A percentile compares a stretch with the other conserved stretches of the same genome.
These are phyloP conservation scores for Zeugodacus cucurbitae DNA, from an alignment of 1,140 invertebrate species.

Conservation along the genomic window DNA sequence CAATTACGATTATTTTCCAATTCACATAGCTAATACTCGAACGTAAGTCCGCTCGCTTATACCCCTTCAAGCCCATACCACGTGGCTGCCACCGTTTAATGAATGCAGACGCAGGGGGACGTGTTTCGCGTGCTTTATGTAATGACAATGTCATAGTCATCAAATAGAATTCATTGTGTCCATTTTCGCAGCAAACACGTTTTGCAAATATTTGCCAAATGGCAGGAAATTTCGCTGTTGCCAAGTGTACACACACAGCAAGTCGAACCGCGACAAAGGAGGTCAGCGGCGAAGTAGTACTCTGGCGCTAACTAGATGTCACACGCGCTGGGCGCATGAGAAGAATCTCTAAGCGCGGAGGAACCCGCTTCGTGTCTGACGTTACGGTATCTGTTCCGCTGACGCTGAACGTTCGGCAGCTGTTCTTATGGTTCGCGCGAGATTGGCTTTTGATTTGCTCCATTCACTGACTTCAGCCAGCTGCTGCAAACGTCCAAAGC, in stretches of 20 bases:
- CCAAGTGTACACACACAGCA: slow-evolving; percentile 11
- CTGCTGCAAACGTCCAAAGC: background rate
- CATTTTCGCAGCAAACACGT: slow-evolving; percentile 44
- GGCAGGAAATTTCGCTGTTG: slow-evolving; percentile 39
- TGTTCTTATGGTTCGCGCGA: background rate
- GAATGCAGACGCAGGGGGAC: background rate
- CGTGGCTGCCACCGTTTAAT: too few relatives aligned
- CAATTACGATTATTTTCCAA: too few relatives aligned
- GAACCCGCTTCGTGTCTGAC: background rate
- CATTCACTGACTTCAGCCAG: background rate
- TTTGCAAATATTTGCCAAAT: slow-evolving; percentile 46
- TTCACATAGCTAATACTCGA: too few relatives aligned
- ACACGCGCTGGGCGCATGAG: background rate
- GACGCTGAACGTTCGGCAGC: background rate
- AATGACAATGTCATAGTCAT: slow-evolving; percentile 33
- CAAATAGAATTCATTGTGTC: slow-evolving; percentile 40
- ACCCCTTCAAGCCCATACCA: too few relatives aligned
- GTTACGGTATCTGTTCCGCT: background rate
- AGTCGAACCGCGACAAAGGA: background rate
- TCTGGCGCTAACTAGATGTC: background rate
- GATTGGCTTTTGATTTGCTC: slow-evolving; percentile 5
- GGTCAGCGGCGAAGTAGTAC: background rate
- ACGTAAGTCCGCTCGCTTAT: too few relatives aligned
- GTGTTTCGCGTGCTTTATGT: slow-evolving; percentile 20
- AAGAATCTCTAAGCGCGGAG: background rate